Conservation (phyloP, 2,797 vertebrate species). For the Tangara arthus region DNA sequence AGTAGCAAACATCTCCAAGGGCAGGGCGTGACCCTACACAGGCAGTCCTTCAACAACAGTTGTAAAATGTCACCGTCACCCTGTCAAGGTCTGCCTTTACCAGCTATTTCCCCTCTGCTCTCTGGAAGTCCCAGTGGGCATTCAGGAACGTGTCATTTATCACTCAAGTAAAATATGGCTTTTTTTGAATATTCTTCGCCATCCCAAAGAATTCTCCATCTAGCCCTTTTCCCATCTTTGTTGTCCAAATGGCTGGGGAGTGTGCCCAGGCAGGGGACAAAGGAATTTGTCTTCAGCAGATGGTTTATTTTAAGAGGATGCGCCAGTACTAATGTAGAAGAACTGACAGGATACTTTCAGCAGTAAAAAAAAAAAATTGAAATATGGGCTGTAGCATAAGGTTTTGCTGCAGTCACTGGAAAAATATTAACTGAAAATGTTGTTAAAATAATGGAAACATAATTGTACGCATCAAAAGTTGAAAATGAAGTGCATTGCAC, state of each 20-base stretch:
- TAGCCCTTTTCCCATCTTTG: neutral
- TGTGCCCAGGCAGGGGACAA: neutral
- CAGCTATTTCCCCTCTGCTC: neutral
- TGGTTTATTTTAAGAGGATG: constrained; percentile 39
- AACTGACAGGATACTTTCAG: constrained; percentile 26
- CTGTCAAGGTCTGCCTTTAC: neutral
- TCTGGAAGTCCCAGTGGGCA: neutral
- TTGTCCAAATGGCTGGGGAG: neutral
- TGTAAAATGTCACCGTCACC: neutral
- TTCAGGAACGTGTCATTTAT: neutral
- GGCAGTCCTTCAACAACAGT: neutral
- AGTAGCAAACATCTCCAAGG: neutral
- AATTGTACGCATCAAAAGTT: neutral
- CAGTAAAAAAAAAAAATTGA: neutral
- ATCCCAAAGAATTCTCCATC: neutral
- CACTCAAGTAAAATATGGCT: neutral
- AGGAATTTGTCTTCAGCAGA: constrained; percentile 31
- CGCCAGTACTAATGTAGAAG: neutral
- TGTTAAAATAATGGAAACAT: neutral
- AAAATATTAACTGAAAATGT: neutral
- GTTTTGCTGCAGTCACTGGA: constrained; percentile 30
- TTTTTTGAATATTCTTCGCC: neutral
- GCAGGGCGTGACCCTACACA: neutral
- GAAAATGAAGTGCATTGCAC: neutral
- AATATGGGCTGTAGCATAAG: neutral